These are phyloP conservation scores for Fregetta grallaria DNA, from an alignment of 2,113 vertebrate species.

Conservation along the genomic window DNA sequence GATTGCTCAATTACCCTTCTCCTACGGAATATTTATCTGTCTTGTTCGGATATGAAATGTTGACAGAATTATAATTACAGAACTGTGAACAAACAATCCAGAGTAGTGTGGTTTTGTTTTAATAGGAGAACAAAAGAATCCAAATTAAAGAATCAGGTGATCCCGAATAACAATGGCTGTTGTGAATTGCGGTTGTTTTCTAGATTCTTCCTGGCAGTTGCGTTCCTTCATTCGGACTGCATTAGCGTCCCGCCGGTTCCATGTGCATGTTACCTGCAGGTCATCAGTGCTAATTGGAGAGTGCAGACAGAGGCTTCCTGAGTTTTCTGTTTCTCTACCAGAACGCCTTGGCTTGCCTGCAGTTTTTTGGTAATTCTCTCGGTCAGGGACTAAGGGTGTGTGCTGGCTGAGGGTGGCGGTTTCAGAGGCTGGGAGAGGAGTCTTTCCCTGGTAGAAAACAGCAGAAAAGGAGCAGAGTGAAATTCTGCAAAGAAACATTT, in stretches of 20 bases:
- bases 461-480: not conserved
- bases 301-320: not conserved
- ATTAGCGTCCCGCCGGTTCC: not conserved
- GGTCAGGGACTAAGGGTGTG: not conserved
- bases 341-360: not conserved
- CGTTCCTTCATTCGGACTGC: not conserved
- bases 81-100: constrained; percentile 32
- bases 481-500: not conserved
- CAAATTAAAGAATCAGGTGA: not conserved
- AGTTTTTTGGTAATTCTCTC: not conserved
- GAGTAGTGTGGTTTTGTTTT: not conserved
- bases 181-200: accelerated
- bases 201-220: not conserved
- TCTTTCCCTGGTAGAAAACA: not conserved
- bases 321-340: not conserved
- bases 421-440: not conserved
- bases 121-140: not conserved
- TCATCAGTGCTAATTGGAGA: accelerated
- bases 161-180: not conserved
- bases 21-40: constrained; percentile 27
- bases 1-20: constrained; percentile 48
- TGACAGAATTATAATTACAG: not conserved
- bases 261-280: accelerated
- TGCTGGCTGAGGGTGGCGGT: not conserved
- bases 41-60: not conserved